Evolutionary conservation across 2,888 invertebrate genomes (phyloP).

Genomic region (Caenorhabditis drosophilae): DNA sequence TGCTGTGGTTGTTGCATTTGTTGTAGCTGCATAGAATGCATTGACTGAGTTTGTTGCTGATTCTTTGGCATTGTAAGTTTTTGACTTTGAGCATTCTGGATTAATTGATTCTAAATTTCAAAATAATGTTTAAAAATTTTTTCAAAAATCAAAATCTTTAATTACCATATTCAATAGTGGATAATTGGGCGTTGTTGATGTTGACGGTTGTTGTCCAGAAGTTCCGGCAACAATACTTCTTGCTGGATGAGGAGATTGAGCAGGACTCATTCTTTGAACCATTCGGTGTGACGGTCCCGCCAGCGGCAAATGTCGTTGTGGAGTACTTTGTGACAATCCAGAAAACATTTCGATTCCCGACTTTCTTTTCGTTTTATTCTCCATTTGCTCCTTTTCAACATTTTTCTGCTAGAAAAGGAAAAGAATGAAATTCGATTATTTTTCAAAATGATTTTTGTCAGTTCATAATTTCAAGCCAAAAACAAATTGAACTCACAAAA

Average conservation of each 20-base stretch:
- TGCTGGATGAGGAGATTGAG: not conserved
- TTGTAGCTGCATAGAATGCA: not conserved
- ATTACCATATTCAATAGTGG: no score
- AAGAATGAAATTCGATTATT: no score
- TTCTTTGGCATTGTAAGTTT: no score
- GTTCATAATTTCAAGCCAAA: no score
- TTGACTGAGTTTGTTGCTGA: conserved; percentile 1
- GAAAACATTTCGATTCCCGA: conserved; percentile 2
- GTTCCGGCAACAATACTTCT: conserved; percentile 6
- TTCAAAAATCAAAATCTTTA: no score
- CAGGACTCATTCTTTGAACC: not conserved
- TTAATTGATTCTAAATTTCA: no score
- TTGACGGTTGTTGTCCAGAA: not conserved
- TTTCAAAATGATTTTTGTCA: no score
- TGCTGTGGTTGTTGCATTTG: not conserved
- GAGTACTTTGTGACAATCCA: not conserved
- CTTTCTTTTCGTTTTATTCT: not conserved
- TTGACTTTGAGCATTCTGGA: no score
- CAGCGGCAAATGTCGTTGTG: not conserved
- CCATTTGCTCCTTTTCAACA: not conserved
- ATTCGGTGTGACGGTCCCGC: not conserved
- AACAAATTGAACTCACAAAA: no score
- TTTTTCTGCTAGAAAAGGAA: no score
- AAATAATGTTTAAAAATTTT: no score
- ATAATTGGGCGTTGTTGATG: no score